Evolutionary conservation across 92 coral and sea anemone genomes (phyloP), one percentile per base, ranked within the genome.

Genomic region (Phymanthus crucifer): DNA sequence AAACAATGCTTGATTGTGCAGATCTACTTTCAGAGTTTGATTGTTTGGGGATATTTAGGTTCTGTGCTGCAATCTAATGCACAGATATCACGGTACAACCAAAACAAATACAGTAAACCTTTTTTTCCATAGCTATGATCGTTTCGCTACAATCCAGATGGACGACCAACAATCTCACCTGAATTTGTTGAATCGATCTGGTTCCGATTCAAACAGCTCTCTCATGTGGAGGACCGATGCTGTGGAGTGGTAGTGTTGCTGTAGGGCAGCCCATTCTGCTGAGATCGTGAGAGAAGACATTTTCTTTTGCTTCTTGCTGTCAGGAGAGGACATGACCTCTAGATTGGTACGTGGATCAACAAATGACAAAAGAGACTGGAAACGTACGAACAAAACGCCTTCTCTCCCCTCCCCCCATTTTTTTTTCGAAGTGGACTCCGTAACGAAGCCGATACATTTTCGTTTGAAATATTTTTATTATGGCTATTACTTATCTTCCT

Each of bases 161-260:
- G 3, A 27, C 37, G 1, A 33, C 19, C 1, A 69, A 35, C 38
- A 70, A 24, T 10, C 67, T 19, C 77, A 94, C 98, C 97, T 94
- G 91, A 94, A 94, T 64, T 94, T 92, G 48, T 84, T 73, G 79
- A 94, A 94, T 27, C 98, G 87, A 17, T 82, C 74, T 16, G 91
- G 87, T 77, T 95, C 98, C 36, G 79, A 66, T 61, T 92, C 93
- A 33, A 95, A 95, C 46, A 95, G 73, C 81, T 85, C 79, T 47
- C 98, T 91, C 97, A 95, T 95, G 77, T 95, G 98, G 56, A 90
- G 24, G 58, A 80, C 82, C 18, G 93, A 81, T 4, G 87, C 95
- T 56, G 80, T 70, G 33, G 79, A 78, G 16, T 89, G 77, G 78
- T 88, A 93, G 69, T 91, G 95, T 12, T 83, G 84, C 69, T 92